phyloP scores from a whole-genome alignment of 2,888 invertebrate genomes.

The Amphimallon solstitiale region DNA sequence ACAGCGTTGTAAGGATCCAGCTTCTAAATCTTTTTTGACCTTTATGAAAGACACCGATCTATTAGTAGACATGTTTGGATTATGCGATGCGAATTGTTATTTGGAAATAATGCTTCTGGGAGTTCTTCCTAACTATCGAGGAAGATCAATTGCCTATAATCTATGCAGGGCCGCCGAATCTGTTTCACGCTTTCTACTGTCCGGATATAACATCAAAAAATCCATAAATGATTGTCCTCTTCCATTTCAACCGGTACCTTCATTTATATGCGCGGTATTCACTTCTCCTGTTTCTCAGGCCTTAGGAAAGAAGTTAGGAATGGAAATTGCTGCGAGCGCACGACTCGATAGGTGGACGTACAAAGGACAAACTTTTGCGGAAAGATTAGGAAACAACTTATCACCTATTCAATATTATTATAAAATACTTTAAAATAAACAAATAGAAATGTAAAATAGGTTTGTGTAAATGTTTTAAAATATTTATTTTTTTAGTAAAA shows the following conservation, averaged over 20 bases:
- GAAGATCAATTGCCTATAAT: constrained; percentile 20
- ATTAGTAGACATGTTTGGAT: constrained; percentile 17
- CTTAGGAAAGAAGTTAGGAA: constrained; percentile 67
- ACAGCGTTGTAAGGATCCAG: constrained; percentile 1
- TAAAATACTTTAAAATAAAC: background rate
- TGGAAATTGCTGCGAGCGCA: constrained; percentile 66
- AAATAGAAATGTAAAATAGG: background rate
- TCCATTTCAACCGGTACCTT: constrained; percentile 59
- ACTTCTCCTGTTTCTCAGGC: constrained; percentile 69
- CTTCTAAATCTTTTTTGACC: constrained; percentile 11
- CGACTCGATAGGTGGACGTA: constrained; percentile 67
- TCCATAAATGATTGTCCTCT: constrained; percentile 39
- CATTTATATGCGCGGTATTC: constrained; percentile 70
- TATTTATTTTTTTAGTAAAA: background rate
- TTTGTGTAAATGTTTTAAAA: background rate
- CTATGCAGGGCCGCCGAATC: background rate
- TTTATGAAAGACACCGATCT: constrained; percentile 27
- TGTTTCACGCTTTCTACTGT: constrained; percentile 35
- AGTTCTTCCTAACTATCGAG: constrained; percentile 7
- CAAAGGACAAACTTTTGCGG: constrained; percentile 69
- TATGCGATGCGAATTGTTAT: constrained; percentile 1
- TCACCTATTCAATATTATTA: constrained; percentile 8
- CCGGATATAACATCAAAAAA: constrained; percentile 44
- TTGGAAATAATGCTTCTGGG: constrained; percentile 24
- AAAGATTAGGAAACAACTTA: constrained; percentile 63